These are phyloP conservation scores for Bombycilla garrulus DNA, from an alignment of 2,113 vertebrate genomes.

Conservation along the genomic window DNA sequence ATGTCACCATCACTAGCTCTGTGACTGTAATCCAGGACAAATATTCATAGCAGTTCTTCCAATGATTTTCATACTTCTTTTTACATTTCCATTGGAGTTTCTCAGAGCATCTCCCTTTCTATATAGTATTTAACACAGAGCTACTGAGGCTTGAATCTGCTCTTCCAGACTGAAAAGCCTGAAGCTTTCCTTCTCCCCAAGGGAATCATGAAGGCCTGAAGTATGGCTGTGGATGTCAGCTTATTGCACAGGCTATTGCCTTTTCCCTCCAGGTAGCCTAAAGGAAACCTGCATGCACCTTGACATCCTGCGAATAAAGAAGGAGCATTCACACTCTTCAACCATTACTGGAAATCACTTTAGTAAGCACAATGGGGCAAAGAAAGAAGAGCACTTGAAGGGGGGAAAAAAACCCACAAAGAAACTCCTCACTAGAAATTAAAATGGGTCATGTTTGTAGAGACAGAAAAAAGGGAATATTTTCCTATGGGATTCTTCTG, in stretches of 20 bases:
- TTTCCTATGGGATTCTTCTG: neutral
- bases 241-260: conserved; percentile 18
- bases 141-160: neutral
- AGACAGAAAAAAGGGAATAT: neutral
- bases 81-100: neutral
- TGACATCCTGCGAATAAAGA: neutral
- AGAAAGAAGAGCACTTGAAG: neutral
- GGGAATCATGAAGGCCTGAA: neutral
- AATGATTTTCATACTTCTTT: neutral
- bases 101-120: neutral
- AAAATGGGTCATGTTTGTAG: neutral
- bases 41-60: neutral
- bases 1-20: neutral
- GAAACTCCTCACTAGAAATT: neutral
- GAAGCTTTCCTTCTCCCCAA: neutral
- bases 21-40: neutral
- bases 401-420: rapidly evolving
- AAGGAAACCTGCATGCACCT: neutral
- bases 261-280: conserved; percentile 38
- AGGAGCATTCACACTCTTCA: neutral
- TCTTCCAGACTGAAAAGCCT: neutral
- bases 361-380: neutral
- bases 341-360: neutral
- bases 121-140: neutral
- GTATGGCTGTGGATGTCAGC: neutral